phyloP scores from a whole-genome alignment of 2,888 invertebrate genomes.

The Gonocerus acuteangulatus region DNA sequence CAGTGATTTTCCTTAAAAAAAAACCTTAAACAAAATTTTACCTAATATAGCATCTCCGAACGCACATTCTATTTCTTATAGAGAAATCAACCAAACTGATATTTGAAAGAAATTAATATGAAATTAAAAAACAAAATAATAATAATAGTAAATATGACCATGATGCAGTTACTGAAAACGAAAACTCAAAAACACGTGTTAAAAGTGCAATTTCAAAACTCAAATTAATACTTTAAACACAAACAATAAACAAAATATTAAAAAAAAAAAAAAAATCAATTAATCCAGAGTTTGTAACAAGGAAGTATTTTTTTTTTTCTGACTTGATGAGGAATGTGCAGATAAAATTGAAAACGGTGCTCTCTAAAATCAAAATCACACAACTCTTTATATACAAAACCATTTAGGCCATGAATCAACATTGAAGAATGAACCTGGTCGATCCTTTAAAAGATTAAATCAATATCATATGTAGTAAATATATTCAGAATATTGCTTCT shows the following conservation, averaged over 20 bases:
- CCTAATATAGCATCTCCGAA: background rate
- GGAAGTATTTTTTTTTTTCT: background rate
- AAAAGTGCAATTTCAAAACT: slow-evolving; percentile 8
- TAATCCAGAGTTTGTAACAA: background rate
- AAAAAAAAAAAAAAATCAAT: background rate
- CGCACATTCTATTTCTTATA: slow-evolving; percentile 5
- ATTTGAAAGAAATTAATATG: background rate
- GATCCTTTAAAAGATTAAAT: no score
- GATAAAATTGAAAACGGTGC: slow-evolving; percentile 23
- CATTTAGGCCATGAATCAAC: slow-evolving; percentile 16
- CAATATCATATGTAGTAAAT: no score
- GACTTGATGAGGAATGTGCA: slow-evolving; percentile 19
- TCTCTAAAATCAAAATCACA: slow-evolving; percentile 23
- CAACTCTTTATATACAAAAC: slow-evolving; percentile 23
- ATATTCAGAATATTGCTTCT: no score
- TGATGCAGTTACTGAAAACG: background rate
- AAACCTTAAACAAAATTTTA: background rate
- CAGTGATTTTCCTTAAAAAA: slow-evolving; percentile 9
- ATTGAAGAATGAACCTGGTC: background rate
- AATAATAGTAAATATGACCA: background rate
- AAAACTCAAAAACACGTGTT: slow-evolving; percentile 1
- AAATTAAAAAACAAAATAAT: background rate
- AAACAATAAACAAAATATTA: slow-evolving; percentile 8
- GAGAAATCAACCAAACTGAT: background rate
- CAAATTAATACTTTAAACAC: slow-evolving; percentile 15